phyloP scores from a whole-genome alignment of 2,113 vertebrate genomes.

The Oriolus oriolus region DNA sequence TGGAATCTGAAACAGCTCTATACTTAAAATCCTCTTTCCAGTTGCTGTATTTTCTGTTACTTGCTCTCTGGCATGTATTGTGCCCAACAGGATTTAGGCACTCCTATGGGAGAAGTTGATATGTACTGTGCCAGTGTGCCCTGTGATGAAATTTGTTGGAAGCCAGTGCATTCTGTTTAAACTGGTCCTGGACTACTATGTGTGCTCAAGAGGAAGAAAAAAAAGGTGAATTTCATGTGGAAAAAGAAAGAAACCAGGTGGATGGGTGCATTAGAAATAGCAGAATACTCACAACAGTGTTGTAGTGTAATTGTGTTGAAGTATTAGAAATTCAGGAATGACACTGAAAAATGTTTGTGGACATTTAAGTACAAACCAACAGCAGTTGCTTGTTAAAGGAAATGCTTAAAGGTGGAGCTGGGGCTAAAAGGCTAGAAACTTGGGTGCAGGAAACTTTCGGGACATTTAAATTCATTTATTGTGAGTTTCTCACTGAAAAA shows the following conservation, averaged over 20 bases:
- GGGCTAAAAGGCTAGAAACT: neutral
- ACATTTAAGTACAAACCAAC: neutral
- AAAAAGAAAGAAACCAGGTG: neutral
- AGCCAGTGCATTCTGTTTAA: neutral
- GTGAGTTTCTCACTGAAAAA: neutral
- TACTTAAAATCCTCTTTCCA: neutral
- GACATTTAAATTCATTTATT: neutral
- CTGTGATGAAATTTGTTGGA: neutral
- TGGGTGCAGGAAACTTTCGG: neutral
- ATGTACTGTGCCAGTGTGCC: neutral
- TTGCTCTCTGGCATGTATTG: neutral
- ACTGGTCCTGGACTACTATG: neutral
- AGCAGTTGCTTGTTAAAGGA: neutral
- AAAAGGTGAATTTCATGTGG: neutral
- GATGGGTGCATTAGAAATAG: neutral
- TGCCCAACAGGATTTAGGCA: neutral
- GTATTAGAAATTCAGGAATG: neutral
- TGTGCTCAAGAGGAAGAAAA: neutral
- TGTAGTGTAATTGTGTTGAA: neutral
- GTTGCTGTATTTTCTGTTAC: neutral
- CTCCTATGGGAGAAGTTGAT: neutral
- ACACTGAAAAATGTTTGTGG: neutral
- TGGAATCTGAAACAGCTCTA: neutral
- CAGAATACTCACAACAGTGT: neutral
- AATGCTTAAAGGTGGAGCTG: neutral